phyloP scores from a whole-genome alignment of 2,888 invertebrate species.

The Schrankia costaestrigalis region DNA sequence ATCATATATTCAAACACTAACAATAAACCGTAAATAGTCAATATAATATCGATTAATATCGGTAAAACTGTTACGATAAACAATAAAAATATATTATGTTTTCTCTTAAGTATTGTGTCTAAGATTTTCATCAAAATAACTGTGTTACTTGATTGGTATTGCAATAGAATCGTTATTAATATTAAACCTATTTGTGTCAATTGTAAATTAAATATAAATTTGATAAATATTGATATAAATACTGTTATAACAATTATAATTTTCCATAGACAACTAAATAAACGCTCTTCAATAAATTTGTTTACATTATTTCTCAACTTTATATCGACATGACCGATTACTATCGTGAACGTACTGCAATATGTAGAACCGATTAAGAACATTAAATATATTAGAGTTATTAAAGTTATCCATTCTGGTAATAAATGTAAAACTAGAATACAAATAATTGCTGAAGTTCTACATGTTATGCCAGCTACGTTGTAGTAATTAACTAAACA shows the following conservation, averaged over 20 bases:
- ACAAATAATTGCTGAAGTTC: background rate
- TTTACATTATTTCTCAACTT: no score
- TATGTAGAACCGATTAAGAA: no score
- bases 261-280: no score
- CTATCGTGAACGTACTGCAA: no score
- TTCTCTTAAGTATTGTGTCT: background rate
- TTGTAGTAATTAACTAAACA: background rate
- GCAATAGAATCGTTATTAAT: background rate
- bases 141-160: background rate
- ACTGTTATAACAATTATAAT: background rate
- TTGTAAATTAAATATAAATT: background rate
- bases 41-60: background rate
- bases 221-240: background rate
- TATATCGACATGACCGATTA: no score
- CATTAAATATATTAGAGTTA: no score
- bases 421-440: background rate
- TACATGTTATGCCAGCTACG: background rate
- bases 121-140: background rate
- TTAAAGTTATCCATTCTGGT: no score
- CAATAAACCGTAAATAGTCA: background rate
- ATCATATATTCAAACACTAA: background rate
- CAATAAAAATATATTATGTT: background rate
- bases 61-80: constrained; percentile 1
- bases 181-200: background rate
- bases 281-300: no score